Evolutionary conservation across 2,888 invertebrate species (phyloP).

Genomic region (Acanthosepion esculentum): DNA sequence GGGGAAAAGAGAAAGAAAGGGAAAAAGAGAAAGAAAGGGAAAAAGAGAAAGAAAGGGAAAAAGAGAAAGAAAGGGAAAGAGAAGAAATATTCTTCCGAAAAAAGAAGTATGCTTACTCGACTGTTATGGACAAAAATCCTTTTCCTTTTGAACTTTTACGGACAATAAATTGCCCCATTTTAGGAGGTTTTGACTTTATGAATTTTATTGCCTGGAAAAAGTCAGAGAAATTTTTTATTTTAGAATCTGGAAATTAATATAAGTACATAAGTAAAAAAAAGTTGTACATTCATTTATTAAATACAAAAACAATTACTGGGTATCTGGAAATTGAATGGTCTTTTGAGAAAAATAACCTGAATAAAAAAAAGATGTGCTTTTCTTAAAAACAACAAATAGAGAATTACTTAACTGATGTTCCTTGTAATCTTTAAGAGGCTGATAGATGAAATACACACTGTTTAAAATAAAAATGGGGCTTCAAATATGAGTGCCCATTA

Average conservation of each 20-base stretch:
- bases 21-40: not conserved
- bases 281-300: not conserved
- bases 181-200: not conserved
- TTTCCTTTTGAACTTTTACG: slow-evolving; percentile 4
- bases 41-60: too few relatives aligned
- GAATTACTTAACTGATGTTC: too few relatives aligned
- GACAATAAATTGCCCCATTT: not conserved
- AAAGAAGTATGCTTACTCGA: not conserved
- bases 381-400: too few relatives aligned
- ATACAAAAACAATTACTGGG: not conserved
- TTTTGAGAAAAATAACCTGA: too few relatives aligned
- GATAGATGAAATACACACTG: too few relatives aligned
- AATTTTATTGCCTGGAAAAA: slow-evolving; percentile 15
- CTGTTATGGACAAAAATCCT: not conserved
- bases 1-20: not conserved
- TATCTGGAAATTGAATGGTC: not conserved
- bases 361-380: too few relatives aligned
- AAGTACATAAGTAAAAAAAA: not conserved
- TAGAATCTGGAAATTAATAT: not conserved
- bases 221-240: too few relatives aligned
- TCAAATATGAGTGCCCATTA: too few relatives aligned
- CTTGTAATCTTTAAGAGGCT: too few relatives aligned
- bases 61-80: not conserved
- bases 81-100: not conserved
- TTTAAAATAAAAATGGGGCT: too few relatives aligned